These are phyloP conservation scores for Neuroscelio doddi DNA, from an alignment of 2,888 invertebrate species.

Conservation along the genomic window DNA sequence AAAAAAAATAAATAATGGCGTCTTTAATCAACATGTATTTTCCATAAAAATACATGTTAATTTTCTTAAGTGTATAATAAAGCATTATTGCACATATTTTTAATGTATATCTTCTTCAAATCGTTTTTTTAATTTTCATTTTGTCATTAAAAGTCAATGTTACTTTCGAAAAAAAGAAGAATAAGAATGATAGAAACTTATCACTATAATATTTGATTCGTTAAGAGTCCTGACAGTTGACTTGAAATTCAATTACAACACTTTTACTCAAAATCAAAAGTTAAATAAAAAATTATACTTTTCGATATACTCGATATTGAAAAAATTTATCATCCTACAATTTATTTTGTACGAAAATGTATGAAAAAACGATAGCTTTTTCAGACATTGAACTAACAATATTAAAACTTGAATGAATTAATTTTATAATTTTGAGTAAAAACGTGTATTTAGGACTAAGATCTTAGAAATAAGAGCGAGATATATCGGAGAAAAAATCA, in stretches of 20 bases:
- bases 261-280: conserved; percentile 28
- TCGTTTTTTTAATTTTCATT: no score
- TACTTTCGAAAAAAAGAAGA: conserved; percentile 24
- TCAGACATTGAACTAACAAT: conserved; percentile 1
- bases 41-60: no score
- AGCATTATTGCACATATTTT: no score
- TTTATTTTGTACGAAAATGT: no score
- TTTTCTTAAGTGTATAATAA: no score
- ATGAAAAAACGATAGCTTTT: no score
- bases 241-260: conserved; percentile 51
- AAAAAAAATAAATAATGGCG: no score
- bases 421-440: conserved; percentile 34
- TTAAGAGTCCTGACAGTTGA: conserved; percentile 54
- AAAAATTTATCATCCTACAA: no score
- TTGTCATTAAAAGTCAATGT: conserved; percentile 21
- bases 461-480: conserved; percentile 44
- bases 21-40: no score
- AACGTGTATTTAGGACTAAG: conserved; percentile 20
- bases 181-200: conserved; percentile 39
- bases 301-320: no score
- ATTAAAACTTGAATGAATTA: no score
- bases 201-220: conserved; percentile 60
- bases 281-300: conserved; percentile 1
- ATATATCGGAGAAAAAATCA: conserved; percentile 43
- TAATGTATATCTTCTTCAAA: no score